Conservation (phyloP, 2,797 vertebrate species). For the Gymnodraco acuticeps region DNA sequence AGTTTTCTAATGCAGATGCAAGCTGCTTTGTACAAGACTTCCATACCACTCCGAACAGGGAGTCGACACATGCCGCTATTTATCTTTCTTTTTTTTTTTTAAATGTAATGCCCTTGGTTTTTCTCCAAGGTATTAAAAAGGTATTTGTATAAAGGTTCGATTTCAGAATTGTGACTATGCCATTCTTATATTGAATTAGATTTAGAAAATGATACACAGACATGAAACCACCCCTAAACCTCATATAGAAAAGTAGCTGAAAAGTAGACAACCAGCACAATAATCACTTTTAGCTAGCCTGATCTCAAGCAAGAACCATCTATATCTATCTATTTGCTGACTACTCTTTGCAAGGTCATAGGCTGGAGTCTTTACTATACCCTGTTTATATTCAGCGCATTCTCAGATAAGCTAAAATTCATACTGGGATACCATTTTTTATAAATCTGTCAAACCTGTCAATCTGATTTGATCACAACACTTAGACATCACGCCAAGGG, state of each 20-base stretch:
- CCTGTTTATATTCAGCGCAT: neutral
- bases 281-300: neutral
- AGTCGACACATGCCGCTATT: too few species aligned
- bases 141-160: too few species aligned
- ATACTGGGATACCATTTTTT: neutral
- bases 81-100: too few species aligned
- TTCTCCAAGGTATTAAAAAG: too few species aligned
- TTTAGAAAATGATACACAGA: constrained; percentile 3
- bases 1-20: neutral
- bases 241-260: neutral
- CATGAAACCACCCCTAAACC: neutral
- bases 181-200: neutral
- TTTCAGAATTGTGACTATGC: too few species aligned
- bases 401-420: neutral
- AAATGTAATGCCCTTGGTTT: too few species aligned
- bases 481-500: neutral
- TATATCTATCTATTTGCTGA: neutral
- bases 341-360: constrained; percentile 10
- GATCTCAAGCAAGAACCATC: too few species aligned
- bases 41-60: neutral
- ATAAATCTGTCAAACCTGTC: neutral
- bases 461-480: constrained; percentile 16
- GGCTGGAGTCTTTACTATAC: neutral
- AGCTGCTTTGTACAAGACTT: neutral
- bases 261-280: neutral